Conservation (phyloP, 1,140 invertebrate genomes). For the Popillia japonica region DNA sequence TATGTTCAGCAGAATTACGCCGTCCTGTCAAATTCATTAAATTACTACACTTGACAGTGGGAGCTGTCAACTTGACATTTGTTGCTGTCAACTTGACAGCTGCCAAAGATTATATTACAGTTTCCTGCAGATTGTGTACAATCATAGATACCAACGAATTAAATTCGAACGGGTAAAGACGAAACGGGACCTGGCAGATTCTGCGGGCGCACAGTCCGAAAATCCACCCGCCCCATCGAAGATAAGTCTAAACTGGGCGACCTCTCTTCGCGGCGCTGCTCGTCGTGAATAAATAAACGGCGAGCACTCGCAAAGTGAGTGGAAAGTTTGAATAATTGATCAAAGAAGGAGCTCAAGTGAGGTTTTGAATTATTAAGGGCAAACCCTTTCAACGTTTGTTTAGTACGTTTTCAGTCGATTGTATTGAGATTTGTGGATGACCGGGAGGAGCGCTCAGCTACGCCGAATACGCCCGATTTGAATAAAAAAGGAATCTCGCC, state of each 20-base stretch:
- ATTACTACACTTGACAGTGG: too few relatives aligned
- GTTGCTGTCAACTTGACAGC: too few relatives aligned
- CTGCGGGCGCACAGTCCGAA: too few relatives aligned
- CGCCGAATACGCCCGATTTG: background rate
- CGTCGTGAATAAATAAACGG: slow-evolving; percentile 42
- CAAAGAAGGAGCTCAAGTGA: slow-evolving; percentile 39
- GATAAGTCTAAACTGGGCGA: slow-evolving; percentile 23
- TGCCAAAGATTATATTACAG: too few relatives aligned
- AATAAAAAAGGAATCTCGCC: background rate
- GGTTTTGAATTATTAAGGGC: slow-evolving; percentile 41
- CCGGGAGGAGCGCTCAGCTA: background rate
- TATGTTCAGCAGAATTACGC: too few relatives aligned
- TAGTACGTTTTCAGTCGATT: slow-evolving; percentile 41
- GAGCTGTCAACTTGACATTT: too few relatives aligned
- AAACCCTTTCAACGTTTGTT: slow-evolving; percentile 43
- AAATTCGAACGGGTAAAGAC: too few relatives aligned
- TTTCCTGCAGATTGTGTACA: too few relatives aligned
- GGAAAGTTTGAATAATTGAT: slow-evolving; percentile 45
- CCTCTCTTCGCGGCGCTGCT: slow-evolving; percentile 21
- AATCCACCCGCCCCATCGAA: background rate
- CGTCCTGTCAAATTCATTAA: too few relatives aligned
- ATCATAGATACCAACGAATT: too few relatives aligned
- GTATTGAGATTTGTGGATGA: slow-evolving; percentile 35
- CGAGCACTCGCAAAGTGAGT: slow-evolving; percentile 40
- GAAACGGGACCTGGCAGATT: too few relatives aligned